Evolutionary conservation across 2,888 invertebrate genomes (phyloP), one percentile per base, ranked within the genome.

Genomic region (Drosophila ochracea): DNA sequence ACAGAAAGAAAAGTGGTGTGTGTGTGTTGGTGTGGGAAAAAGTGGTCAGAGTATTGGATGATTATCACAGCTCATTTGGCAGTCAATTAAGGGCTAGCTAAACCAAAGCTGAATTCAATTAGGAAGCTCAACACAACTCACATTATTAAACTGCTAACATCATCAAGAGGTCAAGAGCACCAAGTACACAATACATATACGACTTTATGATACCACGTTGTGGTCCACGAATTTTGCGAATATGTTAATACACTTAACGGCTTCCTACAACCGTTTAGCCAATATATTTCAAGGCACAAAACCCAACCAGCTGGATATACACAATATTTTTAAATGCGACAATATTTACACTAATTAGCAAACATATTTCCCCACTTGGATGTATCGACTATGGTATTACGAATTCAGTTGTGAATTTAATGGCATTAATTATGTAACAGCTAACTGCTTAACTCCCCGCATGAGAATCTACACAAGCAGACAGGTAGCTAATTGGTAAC

Each of bases 1-100:
- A 43, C 33, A 33, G 33, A 33, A 33, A 33, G 33, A 33, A 37
- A 37, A 37, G 37, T 16, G 37, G 16, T 37, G n/a, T 11, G 21
- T 33, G 3, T 54, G 16, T 50, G 4, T 19, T 50, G 16, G 25
- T 28, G 28, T 28, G 28, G 10, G n/a, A 31, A n/a, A 31, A 33
- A 16, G 9, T 47, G 50, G 3, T 10, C 19, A 50, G 43, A n/a
- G 25, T 43, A 50, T 35, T 37, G 43, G 37, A n/a, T 21, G 68
- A 80, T 83, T 80, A 68, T 39, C 33, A 63, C 76, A 71, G 62
- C 68, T 61, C 80, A 80, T 83, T 83, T 76, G 72, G 60, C 77
- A 80, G 60, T 66, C 80, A 83, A 80, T 80, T 83, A 83, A 52
- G 78, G 63, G 76, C 31, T 54, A 54, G 57, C 41, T 28, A 13